Evolutionary conservation across 2,888 invertebrate species (phyloP).

Genomic region (Glyphotaelius pellucidus): DNA sequence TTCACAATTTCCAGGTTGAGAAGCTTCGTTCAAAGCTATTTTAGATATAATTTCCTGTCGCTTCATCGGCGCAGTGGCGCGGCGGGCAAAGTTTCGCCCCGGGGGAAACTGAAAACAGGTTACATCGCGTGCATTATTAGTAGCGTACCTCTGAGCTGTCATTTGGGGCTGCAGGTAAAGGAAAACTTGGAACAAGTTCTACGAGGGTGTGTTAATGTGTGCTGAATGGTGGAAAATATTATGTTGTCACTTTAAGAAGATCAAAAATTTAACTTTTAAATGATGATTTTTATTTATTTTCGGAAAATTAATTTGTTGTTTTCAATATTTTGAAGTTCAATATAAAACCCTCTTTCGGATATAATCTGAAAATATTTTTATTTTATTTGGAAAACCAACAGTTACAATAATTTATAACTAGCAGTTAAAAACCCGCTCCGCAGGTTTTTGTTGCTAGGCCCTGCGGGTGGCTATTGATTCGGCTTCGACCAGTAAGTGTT

Average conservation of each 20-base stretch:
- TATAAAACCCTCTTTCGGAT: too few relatives aligned
- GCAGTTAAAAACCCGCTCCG: too few relatives aligned
- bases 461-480: too few relatives aligned
- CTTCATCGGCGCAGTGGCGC: background rate
- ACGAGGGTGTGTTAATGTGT: background rate
- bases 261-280: background rate
- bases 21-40: background rate
- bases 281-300: too few relatives aligned
- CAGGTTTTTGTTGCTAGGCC: too few relatives aligned
- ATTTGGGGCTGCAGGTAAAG: background rate
- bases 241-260: background rate
- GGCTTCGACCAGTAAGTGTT: too few relatives aligned
- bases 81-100: background rate
- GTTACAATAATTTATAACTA: too few relatives aligned
- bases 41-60: background rate
- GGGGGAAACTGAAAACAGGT: background rate
- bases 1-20: background rate
- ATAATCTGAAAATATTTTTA: too few relatives aligned
- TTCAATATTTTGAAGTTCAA: too few relatives aligned
- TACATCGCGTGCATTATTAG: background rate
- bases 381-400: too few relatives aligned
- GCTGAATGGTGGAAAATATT: background rate
- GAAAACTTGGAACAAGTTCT: background rate
- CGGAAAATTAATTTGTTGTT: too few relatives aligned
- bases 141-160: background rate